These are phyloP conservation scores for Dryobotodes eremita DNA, from an alignment of 2,888 invertebrate genomes.

Conservation along the genomic window DNA sequence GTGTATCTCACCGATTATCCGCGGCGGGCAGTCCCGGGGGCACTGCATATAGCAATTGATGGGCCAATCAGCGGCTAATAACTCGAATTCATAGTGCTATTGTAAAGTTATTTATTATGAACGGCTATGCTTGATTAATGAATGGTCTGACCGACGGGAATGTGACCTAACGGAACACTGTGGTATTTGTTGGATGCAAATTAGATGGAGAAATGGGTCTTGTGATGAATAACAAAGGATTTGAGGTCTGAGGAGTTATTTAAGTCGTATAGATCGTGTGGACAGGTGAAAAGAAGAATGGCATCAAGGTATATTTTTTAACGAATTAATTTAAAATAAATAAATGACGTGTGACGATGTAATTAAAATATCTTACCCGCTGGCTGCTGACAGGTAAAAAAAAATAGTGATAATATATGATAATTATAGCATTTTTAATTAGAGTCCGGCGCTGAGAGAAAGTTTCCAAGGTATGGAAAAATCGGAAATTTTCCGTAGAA, in stretches of 20 bases:
- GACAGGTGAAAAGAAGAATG: too few relatives aligned
- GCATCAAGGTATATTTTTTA: not conserved
- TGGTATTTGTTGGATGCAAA: slow-evolving; percentile 24
- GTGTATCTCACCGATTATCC: slow-evolving; percentile 67
- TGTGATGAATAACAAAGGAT: not conserved
- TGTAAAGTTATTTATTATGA: slow-evolving; percentile 63
- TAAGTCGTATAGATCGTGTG: not conserved
- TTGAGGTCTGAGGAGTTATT: not conserved
- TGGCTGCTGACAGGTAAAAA: not conserved
- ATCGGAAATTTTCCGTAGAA: too few relatives aligned
- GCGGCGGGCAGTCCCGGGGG: slow-evolving; percentile 70
- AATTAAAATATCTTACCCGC: too few relatives aligned
- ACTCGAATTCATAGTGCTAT: slow-evolving; percentile 66
- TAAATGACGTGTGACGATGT: too few relatives aligned
- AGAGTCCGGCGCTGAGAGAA: not conserved
- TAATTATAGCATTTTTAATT: not conserved
- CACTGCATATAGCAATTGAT: slow-evolving; percentile 75
- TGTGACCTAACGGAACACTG: slow-evolving; percentile 21
- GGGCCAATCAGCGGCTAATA: slow-evolving; percentile 77
- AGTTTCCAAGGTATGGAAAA: too few relatives aligned
- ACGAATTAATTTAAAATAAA: not conserved
- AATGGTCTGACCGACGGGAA: slow-evolving; percentile 44
- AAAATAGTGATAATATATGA: not conserved
- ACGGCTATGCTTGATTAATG: slow-evolving; percentile 56
- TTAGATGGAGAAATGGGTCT: slow-evolving; percentile 1